Percentiles rank a stretch among this genome's conserved stretches.
Evolutionary conservation across 2,888 invertebrate genomes (phyloP).

Genomic region (Heliconius cydno): DNA sequence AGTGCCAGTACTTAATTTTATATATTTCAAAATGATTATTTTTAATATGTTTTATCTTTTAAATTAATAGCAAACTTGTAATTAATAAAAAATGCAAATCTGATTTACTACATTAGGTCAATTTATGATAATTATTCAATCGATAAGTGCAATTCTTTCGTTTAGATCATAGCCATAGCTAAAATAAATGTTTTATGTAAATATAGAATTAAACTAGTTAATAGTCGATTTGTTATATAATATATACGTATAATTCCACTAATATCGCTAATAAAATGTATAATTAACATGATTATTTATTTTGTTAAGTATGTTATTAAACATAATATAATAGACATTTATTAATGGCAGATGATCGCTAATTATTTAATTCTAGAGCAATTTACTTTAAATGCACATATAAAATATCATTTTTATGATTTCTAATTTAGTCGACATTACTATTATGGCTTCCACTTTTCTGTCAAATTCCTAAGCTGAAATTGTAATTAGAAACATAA

Average conservation of each 20-base stretch:
- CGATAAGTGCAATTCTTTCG: constrained; percentile 46
- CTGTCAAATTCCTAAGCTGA: constrained; percentile 18
- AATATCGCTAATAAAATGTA: constrained; percentile 40
- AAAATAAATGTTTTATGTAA: constrained; percentile 39
- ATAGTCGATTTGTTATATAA: constrained; percentile 44
- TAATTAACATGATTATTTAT: constrained; percentile 43
- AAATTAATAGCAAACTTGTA: background rate
- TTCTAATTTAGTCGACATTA: constrained; percentile 35
- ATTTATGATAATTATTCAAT: constrained; percentile 29
- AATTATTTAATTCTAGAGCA: constrained; percentile 41
- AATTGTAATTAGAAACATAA: constrained; percentile 24
- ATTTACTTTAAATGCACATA: constrained; percentile 39
- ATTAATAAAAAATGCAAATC: constrained; percentile 23
- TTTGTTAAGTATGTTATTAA: constrained; percentile 44
- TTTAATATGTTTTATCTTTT: background rate
- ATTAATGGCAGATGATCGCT: constrained; percentile 42
- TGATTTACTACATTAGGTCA: constrained; percentile 29
- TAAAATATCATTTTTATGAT: constrained; percentile 43
- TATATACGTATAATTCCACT: constrained; percentile 34
- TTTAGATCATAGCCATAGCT: constrained; percentile 42
- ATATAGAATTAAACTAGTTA: constrained; percentile 39
- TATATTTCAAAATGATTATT: constrained; percentile 23
- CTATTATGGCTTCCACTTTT: constrained; percentile 25
- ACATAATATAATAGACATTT: constrained; percentile 39
- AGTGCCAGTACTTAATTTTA: constrained; percentile 49